phyloP scores from a whole-genome alignment of 2,113 vertebrate genomes.

The Mirounga angustirostris region DNA sequence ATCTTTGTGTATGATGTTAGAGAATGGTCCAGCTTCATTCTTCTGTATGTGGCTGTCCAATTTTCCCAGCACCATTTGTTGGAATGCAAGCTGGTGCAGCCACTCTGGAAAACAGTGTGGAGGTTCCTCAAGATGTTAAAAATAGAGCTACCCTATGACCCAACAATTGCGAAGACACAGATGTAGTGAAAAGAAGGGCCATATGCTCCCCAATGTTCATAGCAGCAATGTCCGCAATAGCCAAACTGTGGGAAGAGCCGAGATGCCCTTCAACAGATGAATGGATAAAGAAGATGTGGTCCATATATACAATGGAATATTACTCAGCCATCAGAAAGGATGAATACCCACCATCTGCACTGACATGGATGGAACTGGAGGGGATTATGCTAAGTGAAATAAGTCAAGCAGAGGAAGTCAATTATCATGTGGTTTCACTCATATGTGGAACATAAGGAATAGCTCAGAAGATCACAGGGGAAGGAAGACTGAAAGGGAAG shows the following conservation, averaged over 20 bases:
- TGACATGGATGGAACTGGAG: neutral
- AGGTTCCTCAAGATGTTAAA: too few species aligned
- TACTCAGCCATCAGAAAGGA: too few species aligned
- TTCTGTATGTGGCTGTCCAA: too few species aligned
- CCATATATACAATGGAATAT: too few species aligned
- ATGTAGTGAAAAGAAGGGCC: neutral
- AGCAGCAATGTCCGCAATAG: neutral
- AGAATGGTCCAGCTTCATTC: too few species aligned
- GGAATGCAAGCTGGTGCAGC: too few species aligned
- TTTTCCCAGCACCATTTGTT: too few species aligned
- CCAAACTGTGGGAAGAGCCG: neutral
- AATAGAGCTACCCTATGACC: neutral
- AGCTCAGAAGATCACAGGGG: too few species aligned
- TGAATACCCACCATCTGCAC: too few species aligned
- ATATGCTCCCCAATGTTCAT: neutral
- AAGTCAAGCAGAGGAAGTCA: neutral
- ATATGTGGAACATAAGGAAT: neutral
- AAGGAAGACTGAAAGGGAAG: neutral
- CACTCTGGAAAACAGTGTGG: too few species aligned
- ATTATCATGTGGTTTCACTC: neutral
- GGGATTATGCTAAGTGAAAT: neutral
- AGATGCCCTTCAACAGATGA: neutral
- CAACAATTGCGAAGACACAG: neutral
- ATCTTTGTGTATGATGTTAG: too few species aligned
- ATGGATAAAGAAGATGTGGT: neutral